Evolutionary conservation across 2,888 invertebrate species (phyloP), one percentile per base, ranked within the genome.

Genomic region (Gasteruption jaculator): DNA sequence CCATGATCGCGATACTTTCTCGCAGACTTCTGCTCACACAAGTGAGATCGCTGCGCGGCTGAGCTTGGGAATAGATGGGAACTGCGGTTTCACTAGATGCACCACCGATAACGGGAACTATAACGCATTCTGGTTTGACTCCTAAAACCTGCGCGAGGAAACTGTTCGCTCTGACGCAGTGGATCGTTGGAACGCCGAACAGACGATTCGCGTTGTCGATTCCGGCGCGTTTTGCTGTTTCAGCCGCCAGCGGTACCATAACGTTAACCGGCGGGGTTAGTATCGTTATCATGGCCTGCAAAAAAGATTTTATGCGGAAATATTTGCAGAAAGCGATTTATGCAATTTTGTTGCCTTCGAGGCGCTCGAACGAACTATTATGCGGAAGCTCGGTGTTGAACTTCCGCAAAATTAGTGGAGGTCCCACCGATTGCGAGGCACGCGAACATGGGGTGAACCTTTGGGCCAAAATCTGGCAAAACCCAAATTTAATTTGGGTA

Each of bases 41-140:
- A 1, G 71, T 71, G n/a, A 77, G 65, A 25, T 69, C 62, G 35
- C 68, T 63, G 24, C 65, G 52, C 0, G 85, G 88, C 42, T 73
- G 77, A 4, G 80, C 76, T 59, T 84, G 83, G 1, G 89, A 88
- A 42, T 89, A 75, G 12, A 91, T 71, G 0, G 91, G 91, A 15
- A 91, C 76, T 48, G 84, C 81, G 2, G 88, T 88, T 46, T 78
- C 76, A 10, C 81, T 78, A 14, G 83, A 81, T 65, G 85, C 83
- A 0, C 91, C 91, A 21, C 91, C 89, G 36, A 82, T 74, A 1
- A 91, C 83, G 0, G 91, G 91, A 6, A 88, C 81, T 49, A 74
- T 70, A 8, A 86, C 82, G 48, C 77, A 74, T 47, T 77, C 73
- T 1, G 86, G 82, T 50, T 80, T 77, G 26, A 85, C 52, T 1